A percentile compares a stretch with the other conserved stretches of the same genome.
These are phyloP conservation scores for Notolabrus celidotus DNA, from an alignment of 2,797 vertebrate genomes.

Conservation along the genomic window DNA sequence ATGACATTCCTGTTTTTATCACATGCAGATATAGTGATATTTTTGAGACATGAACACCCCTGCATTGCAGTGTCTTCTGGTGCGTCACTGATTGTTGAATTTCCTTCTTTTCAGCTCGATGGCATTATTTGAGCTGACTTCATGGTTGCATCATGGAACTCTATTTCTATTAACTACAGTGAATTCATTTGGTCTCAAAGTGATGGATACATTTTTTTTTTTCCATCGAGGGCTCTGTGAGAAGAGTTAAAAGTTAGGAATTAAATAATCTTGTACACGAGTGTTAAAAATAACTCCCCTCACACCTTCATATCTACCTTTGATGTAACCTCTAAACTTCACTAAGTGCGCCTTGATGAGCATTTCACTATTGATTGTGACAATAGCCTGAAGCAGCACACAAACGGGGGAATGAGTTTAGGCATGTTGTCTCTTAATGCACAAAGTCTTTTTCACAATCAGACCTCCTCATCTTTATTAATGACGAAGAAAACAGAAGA, in stretches of 20 bases:
- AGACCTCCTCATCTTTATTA: conserved; percentile 59
- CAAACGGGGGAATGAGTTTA: not conserved
- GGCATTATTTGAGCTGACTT: not conserved
- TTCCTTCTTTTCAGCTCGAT: not conserved
- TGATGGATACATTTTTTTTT: not conserved
- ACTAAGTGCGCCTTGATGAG: conserved; percentile 23
- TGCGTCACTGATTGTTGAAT: conserved; percentile 1
- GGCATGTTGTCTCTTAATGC: conserved; percentile 10
- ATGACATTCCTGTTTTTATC: not conserved
- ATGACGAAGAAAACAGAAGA: conserved; percentile 30
- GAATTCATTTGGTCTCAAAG: not conserved
- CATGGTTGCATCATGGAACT: not conserved
- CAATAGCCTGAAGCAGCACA: conserved; percentile 12
- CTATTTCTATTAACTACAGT: not conserved
- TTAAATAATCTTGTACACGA: conserved; percentile 1
- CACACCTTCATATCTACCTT: conserved; percentile 5
- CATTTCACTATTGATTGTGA: conserved; percentile 30
- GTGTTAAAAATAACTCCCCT: conserved; percentile 3
- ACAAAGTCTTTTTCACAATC: conserved; percentile 23
- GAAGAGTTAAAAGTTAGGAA: not conserved
- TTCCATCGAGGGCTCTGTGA: not conserved
- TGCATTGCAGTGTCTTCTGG: not conserved
- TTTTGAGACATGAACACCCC: not conserved
- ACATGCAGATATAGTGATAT: not conserved
- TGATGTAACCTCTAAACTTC: conserved; percentile 27